Conservation (phyloP, 2,888 invertebrate species). For the Drosophila longiperda region DNA sequence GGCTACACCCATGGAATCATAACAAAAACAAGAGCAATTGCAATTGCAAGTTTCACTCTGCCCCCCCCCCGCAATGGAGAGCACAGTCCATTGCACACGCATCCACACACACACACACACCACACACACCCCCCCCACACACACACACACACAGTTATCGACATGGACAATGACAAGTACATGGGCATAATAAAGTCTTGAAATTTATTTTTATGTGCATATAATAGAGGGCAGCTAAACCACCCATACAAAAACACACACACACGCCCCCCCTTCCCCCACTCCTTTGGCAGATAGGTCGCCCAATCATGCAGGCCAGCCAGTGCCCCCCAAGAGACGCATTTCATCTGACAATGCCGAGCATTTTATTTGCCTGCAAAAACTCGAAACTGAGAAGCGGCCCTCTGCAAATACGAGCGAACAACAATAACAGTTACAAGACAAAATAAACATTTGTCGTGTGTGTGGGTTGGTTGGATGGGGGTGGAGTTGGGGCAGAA, state of each 20-base stretch:
- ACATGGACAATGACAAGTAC: constrained; percentile 79
- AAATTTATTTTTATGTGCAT: constrained; percentile 80
- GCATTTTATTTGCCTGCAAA: constrained; percentile 65
- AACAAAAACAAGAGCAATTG: constrained; percentile 39
- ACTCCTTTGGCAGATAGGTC: constrained; percentile 10
- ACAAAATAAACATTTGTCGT: constrained; percentile 45
- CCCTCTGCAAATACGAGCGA: constrained; percentile 44
- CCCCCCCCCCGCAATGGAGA: constrained; percentile 20
- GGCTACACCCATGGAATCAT: background rate
- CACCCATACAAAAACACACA: constrained; percentile 6
- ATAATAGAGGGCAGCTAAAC: constrained; percentile 72
- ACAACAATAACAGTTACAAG: constrained; percentile 48
- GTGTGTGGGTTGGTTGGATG: background rate
- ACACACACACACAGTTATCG: constrained; percentile 56
- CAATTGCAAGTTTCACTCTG: constrained; percentile 31
- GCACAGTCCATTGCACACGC: constrained; percentile 72
- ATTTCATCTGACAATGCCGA: constrained; percentile 70
- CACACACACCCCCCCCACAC: constrained; percentile 62
- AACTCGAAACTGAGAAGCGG: constrained; percentile 27
- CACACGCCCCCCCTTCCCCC: constrained; percentile 23
- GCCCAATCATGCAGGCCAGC: constrained; percentile 48
- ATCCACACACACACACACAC: background rate
- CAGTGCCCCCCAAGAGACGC: constrained; percentile 72
- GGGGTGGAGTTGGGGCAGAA: background rate
- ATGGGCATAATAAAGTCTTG: constrained; percentile 81